Base-by-base conservation (phyloP, 1,140 invertebrate genomes). In the Drosophila sechellia region DNA sequence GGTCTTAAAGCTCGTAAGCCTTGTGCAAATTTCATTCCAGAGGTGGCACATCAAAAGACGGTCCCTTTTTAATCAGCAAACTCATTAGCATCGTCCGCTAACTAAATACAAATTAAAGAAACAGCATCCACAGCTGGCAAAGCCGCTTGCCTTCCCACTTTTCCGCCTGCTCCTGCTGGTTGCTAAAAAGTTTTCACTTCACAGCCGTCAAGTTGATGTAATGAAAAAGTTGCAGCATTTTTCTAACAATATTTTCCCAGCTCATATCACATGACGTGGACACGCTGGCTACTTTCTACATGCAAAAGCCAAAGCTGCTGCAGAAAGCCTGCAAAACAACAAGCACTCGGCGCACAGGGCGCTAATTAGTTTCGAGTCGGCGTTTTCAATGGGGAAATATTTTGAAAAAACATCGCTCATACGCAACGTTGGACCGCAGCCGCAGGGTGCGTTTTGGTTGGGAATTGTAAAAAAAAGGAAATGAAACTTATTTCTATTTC, bases 181-280 rank as follows among this genome's bases (percentile, higher is more conserved):
- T 61, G 48, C 53, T 64, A 35, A 58, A 86, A 86, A 76, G 54
- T 83, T 86, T 71, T 61, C 50, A 45, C 54, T 61, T 69, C 70
- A 39, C 83, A 83, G 79, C 60, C 79, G 61, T 81, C 83, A 89
- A 79, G 70, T 86, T 86, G 84, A 83, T 86, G 59, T 81, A 78
- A 83, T 83, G 63, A 79, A 83, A 87, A 86, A 86, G 79, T 89
- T 86, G 70, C 65, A 73, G 70, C 71, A 64, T 69, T 73, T 83
- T 75, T 56, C 70, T 66, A 75, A 74, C 65, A 78, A 72, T 72
- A 83, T 87, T 76, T 79, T 89, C 65, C 56, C 75, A 83, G 81
- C 58, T 81, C 71, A 79, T 83, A 83, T 89, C 70, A 71, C 79
- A 72, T 83, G 70, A 86, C 83, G 74, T 55, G 63, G 72, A 77